These are phyloP conservation scores for Mythimna vitellina DNA, from an alignment of 2,888 invertebrate species.

Conservation along the genomic window DNA sequence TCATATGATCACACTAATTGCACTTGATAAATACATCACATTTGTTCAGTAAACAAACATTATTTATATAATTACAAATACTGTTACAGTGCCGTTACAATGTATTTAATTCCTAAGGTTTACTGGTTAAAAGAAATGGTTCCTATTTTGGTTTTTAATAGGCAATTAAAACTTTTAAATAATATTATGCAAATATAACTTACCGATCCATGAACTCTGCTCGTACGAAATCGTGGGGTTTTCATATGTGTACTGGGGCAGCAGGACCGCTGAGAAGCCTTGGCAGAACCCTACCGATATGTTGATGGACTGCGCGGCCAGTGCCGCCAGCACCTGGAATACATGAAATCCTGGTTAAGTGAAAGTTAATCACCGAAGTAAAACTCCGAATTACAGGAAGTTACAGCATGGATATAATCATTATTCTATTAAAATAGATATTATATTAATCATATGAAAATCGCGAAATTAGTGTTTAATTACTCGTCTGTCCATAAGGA, in stretches of 20 bases:
- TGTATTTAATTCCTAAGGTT: not conserved
- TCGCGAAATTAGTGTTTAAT: not conserved
- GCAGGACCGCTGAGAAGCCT: conserved; percentile 94
- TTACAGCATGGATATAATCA: not conserved
- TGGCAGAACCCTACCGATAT: conserved; percentile 94
- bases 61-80: conserved; percentile 28
- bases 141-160: not conserved
- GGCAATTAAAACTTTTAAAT: not conserved
- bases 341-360: conserved; percentile 67
- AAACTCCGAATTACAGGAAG: not conserved
- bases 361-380: not conserved
- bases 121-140: not conserved
- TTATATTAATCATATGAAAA: not conserved
- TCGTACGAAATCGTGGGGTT: conserved; percentile 90
- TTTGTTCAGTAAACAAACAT: conserved; percentile 25
- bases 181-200: conserved; percentile 63
- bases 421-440: not conserved
- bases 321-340: conserved; percentile 92
- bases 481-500: not conserved
- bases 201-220: conserved; percentile 94
- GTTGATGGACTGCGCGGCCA: conserved; percentile 94
- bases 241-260: conserved; percentile 92
- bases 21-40: conserved; percentile 15
- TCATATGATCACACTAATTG: conserved; percentile 18
- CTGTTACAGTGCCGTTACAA: conserved; percentile 7